phyloP scores from a whole-genome alignment of 2,888 invertebrate genomes.

The Trachelus iudaicus region DNA sequence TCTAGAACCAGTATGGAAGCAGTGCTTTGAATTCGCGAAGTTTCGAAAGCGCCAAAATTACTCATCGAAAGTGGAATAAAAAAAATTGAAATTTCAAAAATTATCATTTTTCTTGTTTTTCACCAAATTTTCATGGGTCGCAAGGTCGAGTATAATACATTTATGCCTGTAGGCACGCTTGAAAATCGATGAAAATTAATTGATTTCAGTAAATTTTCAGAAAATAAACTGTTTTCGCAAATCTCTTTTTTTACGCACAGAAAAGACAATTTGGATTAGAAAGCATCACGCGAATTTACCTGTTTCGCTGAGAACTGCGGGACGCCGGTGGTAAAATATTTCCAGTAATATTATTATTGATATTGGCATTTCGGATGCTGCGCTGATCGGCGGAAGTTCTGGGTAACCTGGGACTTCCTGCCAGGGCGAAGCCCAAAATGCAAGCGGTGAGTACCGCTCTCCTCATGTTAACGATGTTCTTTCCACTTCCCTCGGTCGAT shows the following conservation, averaged over 20 bases:
- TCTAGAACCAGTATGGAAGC: too few species aligned
- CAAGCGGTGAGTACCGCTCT: constrained; percentile 54
- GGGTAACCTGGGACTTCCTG: constrained; percentile 58
- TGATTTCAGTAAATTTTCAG: not conserved
- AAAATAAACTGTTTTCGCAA: constrained; percentile 7
- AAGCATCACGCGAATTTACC: constrained; percentile 37
- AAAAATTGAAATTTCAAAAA: too few species aligned
- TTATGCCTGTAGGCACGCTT: too few species aligned
- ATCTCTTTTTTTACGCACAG: too few species aligned
- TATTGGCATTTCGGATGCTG: constrained; percentile 52
- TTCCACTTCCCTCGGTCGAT: too few species aligned
- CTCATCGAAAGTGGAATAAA: too few species aligned
- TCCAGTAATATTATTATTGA: constrained; percentile 43
- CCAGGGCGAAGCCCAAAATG: constrained; percentile 48
- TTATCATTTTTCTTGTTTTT: too few species aligned
- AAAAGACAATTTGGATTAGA: constrained; percentile 2
- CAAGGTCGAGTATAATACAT: too few species aligned
- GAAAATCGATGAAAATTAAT: too few species aligned
- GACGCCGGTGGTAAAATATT: constrained; percentile 44
- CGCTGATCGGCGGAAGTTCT: constrained; percentile 61
- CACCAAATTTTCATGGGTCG: too few species aligned
- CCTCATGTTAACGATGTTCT: constrained; percentile 39
- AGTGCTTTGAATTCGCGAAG: too few species aligned
- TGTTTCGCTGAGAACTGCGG: constrained; percentile 52
- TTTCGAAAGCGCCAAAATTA: too few species aligned